Evolutionary conservation across 2,113 vertebrate genomes (phyloP), one percentile per base, ranked within the genome.

Genomic region (Xerus inauris): DNA sequence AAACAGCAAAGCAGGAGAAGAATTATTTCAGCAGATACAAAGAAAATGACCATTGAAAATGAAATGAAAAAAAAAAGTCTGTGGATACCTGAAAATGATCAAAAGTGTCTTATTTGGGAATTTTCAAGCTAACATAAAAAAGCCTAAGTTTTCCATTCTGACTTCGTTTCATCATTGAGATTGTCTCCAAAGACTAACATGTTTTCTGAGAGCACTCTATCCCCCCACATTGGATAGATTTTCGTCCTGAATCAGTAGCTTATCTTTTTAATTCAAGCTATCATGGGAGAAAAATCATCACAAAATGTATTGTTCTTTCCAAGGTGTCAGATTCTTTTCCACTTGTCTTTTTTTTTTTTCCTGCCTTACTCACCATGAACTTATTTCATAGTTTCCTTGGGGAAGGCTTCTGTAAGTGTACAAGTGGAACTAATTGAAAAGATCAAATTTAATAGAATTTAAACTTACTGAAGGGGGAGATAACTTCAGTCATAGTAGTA

Each of bases 401-500:
- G 88, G 79, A 97, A 89, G 47, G 8, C 83, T 91, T 96, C 86
- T 95, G 67, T 75, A 77, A 83, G 83, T 80, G 54, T 86, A 76
- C 0, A 0, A 94, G 57, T 84, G 86, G 69, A 96, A 97, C 94
- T 96, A 97, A 98, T 94, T 98, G 94, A 96, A 97, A 91, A 96
- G 54, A 94, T 95, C 69, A 96, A 28, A 96, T 83, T 91, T 94
- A 96, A 96, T 94, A 87, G 91, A 94, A 97, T 97, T 89, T 87
- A 95, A 96, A 93, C 89, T 95, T 81, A 95, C 73, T 35, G 64
- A 96, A 97, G 89, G n/a, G 73, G 75, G 69, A 89, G 94, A 89
- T 71, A 71, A 92, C 89, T 96, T 95, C 57, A 73, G 84, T 82
- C 82, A 59, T 81, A 57, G 40, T 69, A 47, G 80, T 73, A 24